These are phyloP conservation scores for Gallinago stenura DNA, from an alignment of 2,797 vertebrate species.

Conservation along the genomic window DNA sequence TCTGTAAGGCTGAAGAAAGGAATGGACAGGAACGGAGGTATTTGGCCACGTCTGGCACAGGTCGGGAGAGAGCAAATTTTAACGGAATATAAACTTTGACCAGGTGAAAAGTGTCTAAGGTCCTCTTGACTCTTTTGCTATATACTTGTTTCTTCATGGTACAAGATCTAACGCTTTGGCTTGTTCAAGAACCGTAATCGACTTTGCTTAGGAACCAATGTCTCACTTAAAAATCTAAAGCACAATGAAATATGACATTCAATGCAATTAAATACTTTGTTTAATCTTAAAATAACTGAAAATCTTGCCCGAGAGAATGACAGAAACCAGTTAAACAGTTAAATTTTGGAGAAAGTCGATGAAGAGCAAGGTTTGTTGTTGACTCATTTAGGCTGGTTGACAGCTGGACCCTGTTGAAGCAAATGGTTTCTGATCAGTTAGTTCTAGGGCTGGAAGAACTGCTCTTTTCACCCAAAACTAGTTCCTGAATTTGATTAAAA, in stretches of 20 bases:
- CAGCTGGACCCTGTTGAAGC: not conserved
- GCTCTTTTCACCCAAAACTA: not conserved
- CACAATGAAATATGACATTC: not conserved
- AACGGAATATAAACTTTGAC: not conserved
- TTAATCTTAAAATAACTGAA: not conserved
- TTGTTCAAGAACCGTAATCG: not conserved
- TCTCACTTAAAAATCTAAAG: not conserved
- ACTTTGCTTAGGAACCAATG: not conserved
- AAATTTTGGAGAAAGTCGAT: not conserved
- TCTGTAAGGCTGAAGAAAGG: not conserved
- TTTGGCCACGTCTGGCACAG: not conserved
- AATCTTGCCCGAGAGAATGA: not conserved
- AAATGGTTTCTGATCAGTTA: not conserved
- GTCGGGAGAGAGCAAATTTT: not conserved
- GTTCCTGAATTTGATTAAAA: not conserved
- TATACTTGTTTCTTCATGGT: not conserved
- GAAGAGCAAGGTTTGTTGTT: not conserved
- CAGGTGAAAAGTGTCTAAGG: accelerated
- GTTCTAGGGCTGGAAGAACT: not conserved
- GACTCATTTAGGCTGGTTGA: not conserved
- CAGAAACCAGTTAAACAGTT: not conserved
- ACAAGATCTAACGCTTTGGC: not conserved
- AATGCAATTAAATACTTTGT: not conserved
- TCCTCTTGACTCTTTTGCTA: not conserved
- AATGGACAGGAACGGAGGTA: not conserved